Conservation (phyloP, 2,797 vertebrate genomes). For the Rhinatrema bivittatum region DNA sequence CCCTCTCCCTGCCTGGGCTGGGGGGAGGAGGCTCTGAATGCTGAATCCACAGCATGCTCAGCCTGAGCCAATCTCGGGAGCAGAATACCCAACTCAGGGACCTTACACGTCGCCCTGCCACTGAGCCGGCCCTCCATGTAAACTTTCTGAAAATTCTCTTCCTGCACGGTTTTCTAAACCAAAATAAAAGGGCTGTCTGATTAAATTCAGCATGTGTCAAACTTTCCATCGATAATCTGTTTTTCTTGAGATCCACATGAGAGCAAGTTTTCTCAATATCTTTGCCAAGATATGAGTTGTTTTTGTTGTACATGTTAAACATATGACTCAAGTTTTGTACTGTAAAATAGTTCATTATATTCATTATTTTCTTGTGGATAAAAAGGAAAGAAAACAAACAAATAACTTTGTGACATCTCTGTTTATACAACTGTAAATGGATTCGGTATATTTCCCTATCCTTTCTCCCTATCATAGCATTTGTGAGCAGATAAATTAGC, state of each 20-base stretch:
- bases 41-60: too few species aligned
- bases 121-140: too few species aligned
- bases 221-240: conserved; percentile 13
- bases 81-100: too few species aligned
- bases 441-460: neutral
- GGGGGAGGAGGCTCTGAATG: too few species aligned
- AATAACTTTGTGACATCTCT: neutral
- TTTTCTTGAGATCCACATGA: neutral
- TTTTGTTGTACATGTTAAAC: conserved; percentile 35
- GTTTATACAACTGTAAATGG: conserved; percentile 23
- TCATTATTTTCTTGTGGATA: conserved; percentile 29
- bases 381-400: conserved; percentile 41
- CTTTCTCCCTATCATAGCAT: neutral
- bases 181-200: conserved; percentile 14
- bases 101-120: too few species aligned
- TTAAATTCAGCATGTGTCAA: conserved; percentile 17
- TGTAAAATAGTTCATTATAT: conserved; percentile 26
- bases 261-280: conserved; percentile 4
- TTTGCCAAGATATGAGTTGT: conserved; percentile 10
- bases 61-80: too few species aligned
- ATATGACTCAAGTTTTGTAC: conserved; percentile 25
- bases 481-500: conserved; percentile 6
- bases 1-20: too few species aligned
- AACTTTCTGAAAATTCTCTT: too few species aligned
- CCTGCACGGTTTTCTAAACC: conserved; percentile 11